These are phyloP conservation scores for Menura novaehollandiae DNA, from an alignment of 2,113 vertebrate genomes.

Conservation along the genomic window DNA sequence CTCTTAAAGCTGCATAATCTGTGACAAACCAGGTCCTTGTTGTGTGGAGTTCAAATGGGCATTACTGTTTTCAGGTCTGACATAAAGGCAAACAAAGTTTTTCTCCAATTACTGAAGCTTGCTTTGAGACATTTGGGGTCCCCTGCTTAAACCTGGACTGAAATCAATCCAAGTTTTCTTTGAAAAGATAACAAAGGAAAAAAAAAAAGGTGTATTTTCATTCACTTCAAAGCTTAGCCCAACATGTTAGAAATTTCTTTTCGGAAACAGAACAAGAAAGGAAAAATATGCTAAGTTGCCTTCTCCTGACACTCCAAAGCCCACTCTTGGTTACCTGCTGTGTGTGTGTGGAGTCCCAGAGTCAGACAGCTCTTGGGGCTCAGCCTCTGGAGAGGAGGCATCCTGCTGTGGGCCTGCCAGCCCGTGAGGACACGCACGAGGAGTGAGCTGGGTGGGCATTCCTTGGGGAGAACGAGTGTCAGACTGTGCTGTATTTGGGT, in stretches of 20 bases:
- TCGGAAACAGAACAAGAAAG: neutral
- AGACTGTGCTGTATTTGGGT: neutral
- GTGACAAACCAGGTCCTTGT: neutral
- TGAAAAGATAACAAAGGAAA: neutral
- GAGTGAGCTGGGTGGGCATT: neutral
- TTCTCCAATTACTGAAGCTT: neutral
- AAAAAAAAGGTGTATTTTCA: neutral
- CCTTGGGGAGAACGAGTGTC: too few species aligned
- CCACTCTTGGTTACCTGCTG: neutral
- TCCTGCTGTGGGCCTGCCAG: slow-evolving; percentile 71
- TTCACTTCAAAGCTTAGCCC: neutral
- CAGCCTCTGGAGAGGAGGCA: neutral
- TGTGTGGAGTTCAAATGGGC: neutral
- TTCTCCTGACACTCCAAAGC: neutral
- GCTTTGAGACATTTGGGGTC: neutral
- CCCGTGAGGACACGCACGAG: slow-evolving; percentile 38
- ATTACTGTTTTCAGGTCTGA: neutral
- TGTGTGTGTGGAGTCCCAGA: neutral
- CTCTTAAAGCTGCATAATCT: neutral
- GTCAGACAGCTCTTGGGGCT: slow-evolving; percentile 65
- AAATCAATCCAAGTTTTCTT: neutral
- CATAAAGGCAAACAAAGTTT: neutral
- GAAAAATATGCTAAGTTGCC: neutral
- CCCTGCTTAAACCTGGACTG: neutral
- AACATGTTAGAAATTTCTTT: neutral